A percentile compares a stretch with the other conserved stretches of the same genome.
phyloP scores from a whole-genome alignment of 1,140 invertebrate species.

The Tribolium madens region DNA sequence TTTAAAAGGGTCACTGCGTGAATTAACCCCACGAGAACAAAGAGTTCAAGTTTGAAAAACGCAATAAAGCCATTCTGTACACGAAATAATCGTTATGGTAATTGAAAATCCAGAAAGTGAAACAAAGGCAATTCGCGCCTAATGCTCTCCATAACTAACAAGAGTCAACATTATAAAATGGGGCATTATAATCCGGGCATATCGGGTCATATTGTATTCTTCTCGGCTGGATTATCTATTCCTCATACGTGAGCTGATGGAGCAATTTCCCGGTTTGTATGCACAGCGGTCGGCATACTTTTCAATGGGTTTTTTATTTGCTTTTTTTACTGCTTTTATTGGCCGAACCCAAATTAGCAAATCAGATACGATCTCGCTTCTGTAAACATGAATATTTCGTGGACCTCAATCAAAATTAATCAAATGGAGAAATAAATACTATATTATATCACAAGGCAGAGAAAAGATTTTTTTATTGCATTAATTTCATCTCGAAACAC shows the following conservation, averaged over 20 bases:
- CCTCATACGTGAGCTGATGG: slow-evolving; percentile 9
- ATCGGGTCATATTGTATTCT: slow-evolving; percentile 28
- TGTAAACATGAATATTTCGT: neutral
- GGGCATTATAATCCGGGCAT: neutral
- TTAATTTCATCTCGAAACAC: too few relatives aligned
- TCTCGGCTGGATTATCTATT: slow-evolving; percentile 28
- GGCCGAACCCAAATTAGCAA: slow-evolving; percentile 1
- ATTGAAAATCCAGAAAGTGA: slow-evolving; percentile 3
- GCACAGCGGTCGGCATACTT: slow-evolving; percentile 4
- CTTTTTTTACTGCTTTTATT: slow-evolving; percentile 2
- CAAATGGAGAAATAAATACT: too few relatives aligned
- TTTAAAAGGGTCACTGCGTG: neutral
- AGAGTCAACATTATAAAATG: slow-evolving; percentile 10
- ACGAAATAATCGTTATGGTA: neutral
- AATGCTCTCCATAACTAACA: slow-evolving; percentile 13
- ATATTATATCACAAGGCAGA: too few relatives aligned
- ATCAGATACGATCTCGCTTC: neutral
- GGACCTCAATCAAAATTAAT: too few relatives aligned
- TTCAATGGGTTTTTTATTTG: slow-evolving; percentile 16
- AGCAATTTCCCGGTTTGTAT: slow-evolving; percentile 17
- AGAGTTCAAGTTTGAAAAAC: neutral
- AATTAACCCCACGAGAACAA: slow-evolving; percentile 1
- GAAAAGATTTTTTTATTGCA: too few relatives aligned
- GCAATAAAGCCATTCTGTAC: neutral
- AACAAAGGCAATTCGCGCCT: neutral